Evolutionary conservation across 37 sponge, comb jelly and placozoan species (phyloP).

Genomic region (Eunapius fragilis): DNA sequence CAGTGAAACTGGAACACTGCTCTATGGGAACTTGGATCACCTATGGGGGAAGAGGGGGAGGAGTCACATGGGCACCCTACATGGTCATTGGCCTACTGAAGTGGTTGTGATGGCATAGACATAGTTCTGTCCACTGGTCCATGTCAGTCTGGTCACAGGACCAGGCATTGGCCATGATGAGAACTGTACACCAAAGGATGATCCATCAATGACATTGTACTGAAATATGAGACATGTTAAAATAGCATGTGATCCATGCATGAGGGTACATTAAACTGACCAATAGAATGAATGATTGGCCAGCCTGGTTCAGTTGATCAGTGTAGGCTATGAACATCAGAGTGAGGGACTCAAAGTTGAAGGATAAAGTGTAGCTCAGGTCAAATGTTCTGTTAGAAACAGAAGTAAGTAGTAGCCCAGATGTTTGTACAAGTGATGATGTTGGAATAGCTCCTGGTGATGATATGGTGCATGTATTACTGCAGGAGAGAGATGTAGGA

Average conservation of each 20-base stretch:
- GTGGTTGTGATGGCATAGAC: constrained; percentile 35
- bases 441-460: not conserved
- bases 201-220: not conserved
- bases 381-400: not conserved
- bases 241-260: not conserved
- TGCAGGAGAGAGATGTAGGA: not conserved
- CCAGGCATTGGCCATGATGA: constrained; percentile 5
- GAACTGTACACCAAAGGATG: not conserved
- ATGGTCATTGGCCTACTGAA: constrained; percentile 8
- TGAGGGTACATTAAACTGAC: not conserved
- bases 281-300: not conserved
- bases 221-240: not conserved
- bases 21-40: constrained; percentile 50
- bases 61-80: not conserved
- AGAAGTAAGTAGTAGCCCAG: not conserved
- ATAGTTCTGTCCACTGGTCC: constrained; percentile 51
- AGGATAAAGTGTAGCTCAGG: not conserved
- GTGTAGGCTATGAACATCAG: not conserved
- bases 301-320: not conserved
- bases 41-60: constrained; percentile 19
- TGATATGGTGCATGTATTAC: not conserved
- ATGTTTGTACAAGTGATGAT: not conserved
- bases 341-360: not conserved
- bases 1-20: constrained; percentile 43
- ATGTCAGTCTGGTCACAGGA: constrained; percentile 26